Evolutionary conservation across 1,140 invertebrate species (phyloP).

Genomic region (Campoletis sonorensis): DNA sequence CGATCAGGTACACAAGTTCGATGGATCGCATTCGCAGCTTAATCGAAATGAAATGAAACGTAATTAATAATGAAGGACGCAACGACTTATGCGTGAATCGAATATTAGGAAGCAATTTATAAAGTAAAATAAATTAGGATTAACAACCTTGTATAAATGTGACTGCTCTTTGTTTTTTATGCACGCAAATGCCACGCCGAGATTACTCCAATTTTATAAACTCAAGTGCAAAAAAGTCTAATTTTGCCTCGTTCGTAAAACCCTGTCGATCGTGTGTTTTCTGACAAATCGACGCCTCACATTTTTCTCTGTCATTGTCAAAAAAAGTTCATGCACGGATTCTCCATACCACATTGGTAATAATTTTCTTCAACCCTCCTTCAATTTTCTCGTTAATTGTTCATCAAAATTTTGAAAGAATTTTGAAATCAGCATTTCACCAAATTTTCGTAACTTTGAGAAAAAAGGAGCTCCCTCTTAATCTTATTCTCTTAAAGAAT

Average conservation of each 20-base stretch:
- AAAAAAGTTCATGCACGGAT: neutral
- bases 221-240: neutral
- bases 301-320: neutral
- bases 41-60: slow-evolving; percentile 22
- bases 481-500: neutral
- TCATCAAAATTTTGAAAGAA: neutral
- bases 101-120: slow-evolving; percentile 37
- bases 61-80: neutral
- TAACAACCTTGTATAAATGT: slow-evolving; percentile 49
- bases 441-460: no score
- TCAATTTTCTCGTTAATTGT: no score
- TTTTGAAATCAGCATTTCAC: neutral
- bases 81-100: slow-evolving; percentile 12
- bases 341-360: neutral
- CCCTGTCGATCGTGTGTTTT: slow-evolving; percentile 1
- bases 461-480: neutral
- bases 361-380: neutral
- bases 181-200: slow-evolving; percentile 38
- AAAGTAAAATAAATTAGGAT: slow-evolving; percentile 54
- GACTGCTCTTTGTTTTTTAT: slow-evolving; percentile 24
- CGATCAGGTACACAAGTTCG: slow-evolving; percentile 52
- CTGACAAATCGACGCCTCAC: slow-evolving; percentile 16
- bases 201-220: neutral
- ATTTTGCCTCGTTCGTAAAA: slow-evolving; percentile 30
- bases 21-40: slow-evolving; percentile 35